Evolutionary conservation across 2,797 vertebrate species (phyloP).

Genomic region (Chromobotia macracanthus): DNA sequence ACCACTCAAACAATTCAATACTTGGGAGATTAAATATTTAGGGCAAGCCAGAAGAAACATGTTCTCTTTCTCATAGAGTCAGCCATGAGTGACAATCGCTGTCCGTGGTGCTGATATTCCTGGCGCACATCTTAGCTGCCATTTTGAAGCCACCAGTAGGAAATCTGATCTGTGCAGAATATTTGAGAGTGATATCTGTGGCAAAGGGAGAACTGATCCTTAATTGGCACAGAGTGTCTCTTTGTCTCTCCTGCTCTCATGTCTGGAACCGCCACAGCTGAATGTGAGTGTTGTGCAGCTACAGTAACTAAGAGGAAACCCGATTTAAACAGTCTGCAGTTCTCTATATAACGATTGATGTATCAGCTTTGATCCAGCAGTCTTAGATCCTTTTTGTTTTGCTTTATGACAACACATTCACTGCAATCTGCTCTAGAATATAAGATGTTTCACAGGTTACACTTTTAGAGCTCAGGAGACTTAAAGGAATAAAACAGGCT

Average conservation of each 20-base stretch:
- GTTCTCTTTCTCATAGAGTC: too few relatives aligned
- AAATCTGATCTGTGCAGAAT: background rate
- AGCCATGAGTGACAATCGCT: too few relatives aligned
- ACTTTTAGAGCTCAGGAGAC: background rate
- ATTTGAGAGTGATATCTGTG: background rate
- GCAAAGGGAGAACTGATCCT: constrained; percentile 7
- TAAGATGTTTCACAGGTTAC: background rate
- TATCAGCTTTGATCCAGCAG: background rate
- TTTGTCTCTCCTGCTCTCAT: background rate
- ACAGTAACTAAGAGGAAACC: background rate
- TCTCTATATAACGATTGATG: constrained; percentile 6
- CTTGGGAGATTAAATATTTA: too few relatives aligned
- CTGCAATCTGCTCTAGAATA: background rate
- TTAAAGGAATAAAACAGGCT: background rate
- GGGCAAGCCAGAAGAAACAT: too few relatives aligned
- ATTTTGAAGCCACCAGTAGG: background rate
- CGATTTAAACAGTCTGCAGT: background rate
- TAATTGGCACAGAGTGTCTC: background rate
- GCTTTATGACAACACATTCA: constrained; percentile 13
- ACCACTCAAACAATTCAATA: too few relatives aligned
- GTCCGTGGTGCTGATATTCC: too few relatives aligned
- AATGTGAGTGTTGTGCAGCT: constrained; percentile 13
- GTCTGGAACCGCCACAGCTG: background rate
- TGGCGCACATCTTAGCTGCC: background rate
- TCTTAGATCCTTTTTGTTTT: constrained; percentile 3